Conservation (phyloP, 2,888 invertebrate species). For the Acrobasis consociella region DNA sequence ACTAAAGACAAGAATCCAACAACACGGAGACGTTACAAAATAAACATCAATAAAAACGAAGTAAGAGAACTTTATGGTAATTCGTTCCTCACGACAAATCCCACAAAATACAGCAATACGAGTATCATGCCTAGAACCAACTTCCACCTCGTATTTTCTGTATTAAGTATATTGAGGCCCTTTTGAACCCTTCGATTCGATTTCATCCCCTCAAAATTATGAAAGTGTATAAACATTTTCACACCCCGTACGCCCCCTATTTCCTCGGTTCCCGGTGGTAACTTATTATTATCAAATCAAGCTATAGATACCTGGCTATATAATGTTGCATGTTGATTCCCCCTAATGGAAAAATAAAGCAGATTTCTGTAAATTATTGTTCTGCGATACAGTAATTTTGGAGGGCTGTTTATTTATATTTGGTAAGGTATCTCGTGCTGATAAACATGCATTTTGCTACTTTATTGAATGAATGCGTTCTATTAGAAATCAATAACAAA, state of each 20-base stretch:
- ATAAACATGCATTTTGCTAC: slow-evolving; percentile 4
- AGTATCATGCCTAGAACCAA: slow-evolving; percentile 56
- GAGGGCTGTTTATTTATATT: slow-evolving; percentile 1
- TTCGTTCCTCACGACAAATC: slow-evolving; percentile 47
- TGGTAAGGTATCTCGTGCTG: not conserved
- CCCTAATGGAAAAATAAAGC: slow-evolving; percentile 75
- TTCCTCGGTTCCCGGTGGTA: slow-evolving; percentile 68
- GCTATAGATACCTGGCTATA: slow-evolving; percentile 74
- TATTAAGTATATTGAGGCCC: slow-evolving; percentile 77
- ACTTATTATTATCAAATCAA: slow-evolving; percentile 82
- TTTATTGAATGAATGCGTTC: not conserved
- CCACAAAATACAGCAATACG: slow-evolving; percentile 55
- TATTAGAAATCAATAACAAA: not conserved
- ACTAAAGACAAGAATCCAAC: not conserved
- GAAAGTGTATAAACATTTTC: slow-evolving; percentile 82
- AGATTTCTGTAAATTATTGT: slow-evolving; percentile 73
- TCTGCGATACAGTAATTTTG: slow-evolving; percentile 72
- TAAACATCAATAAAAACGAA: slow-evolving; percentile 29
- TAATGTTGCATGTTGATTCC: slow-evolving; percentile 68
- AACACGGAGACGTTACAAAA: slow-evolving; percentile 29
- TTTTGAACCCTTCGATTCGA: slow-evolving; percentile 69
- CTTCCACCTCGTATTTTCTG: slow-evolving; percentile 72
- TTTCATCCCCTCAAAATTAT: slow-evolving; percentile 80
- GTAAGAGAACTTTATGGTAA: slow-evolving; percentile 41
- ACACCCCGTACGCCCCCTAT: slow-evolving; percentile 72